These are phyloP conservation scores for Toxotes lorentzi DNA, from an alignment of 2,797 vertebrate species.

Conservation along the genomic window DNA sequence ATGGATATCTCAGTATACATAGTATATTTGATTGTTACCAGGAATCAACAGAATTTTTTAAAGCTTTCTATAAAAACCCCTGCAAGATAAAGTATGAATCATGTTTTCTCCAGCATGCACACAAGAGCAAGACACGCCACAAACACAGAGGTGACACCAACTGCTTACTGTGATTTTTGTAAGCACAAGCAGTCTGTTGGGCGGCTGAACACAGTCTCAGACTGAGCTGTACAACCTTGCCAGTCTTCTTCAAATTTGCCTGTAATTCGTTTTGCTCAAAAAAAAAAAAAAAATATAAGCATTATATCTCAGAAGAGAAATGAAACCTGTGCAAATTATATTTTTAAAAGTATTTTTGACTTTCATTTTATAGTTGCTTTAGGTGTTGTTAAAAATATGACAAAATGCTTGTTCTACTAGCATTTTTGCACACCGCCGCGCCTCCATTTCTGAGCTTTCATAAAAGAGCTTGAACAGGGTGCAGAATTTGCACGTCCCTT, in stretches of 20 bases:
- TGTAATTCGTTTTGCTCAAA: not conserved
- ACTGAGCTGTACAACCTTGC: slow-evolving; percentile 8
- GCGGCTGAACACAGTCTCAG: slow-evolving; percentile 14
- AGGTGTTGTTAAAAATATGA: not conserved
- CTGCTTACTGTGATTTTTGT: not conserved
- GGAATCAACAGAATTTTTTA: not conserved
- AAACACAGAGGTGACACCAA: slow-evolving; percentile 4
- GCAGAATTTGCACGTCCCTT: not conserved
- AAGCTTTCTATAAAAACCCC: not conserved
- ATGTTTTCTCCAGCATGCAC: slow-evolving; percentile 7
- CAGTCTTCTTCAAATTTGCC: not conserved
- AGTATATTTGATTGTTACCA: not conserved
- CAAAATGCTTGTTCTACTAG: not conserved
- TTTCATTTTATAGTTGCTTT: not conserved
- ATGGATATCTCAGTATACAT: not conserved
- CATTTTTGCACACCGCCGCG: not conserved
- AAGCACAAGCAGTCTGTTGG: not conserved
- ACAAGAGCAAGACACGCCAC: not conserved
- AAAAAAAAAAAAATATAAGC: not conserved
- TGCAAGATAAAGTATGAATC: slow-evolving; percentile 1
- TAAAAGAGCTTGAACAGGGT: not conserved
- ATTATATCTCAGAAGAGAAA: not conserved
- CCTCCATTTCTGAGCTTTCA: not conserved
- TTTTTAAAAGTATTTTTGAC: not conserved
- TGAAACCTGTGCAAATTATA: not conserved